Evolutionary conservation across 2,113 vertebrate species (phyloP).

Genomic region (Tachuris rubrigastra): DNA sequence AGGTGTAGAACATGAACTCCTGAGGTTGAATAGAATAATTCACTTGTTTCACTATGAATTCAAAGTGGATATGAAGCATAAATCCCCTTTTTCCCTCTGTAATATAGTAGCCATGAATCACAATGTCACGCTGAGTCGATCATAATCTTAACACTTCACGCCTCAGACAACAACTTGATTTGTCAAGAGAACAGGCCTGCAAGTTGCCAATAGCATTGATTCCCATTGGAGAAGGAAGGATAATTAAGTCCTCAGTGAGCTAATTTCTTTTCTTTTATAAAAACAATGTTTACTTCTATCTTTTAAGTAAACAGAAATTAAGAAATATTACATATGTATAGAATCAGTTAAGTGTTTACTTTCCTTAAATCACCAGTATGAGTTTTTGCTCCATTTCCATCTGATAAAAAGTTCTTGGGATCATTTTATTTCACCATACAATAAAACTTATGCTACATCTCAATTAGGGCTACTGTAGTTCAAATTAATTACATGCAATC

Average conservation of each 20-base stretch:
- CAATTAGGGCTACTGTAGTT: slow-evolving; percentile 14
- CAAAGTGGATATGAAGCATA: slow-evolving; percentile 74
- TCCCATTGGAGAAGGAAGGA: slow-evolving; percentile 66
- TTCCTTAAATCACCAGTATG: background rate
- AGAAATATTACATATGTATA: background rate
- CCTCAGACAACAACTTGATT: slow-evolving; percentile 83
- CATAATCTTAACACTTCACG: slow-evolving; percentile 79
- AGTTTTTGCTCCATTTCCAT: background rate
- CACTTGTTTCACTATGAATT: slow-evolving; percentile 76
- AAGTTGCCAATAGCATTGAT: slow-evolving; percentile 72
- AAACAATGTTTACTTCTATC: slow-evolving; percentile 18
- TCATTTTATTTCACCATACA: background rate
- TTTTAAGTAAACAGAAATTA: slow-evolving; percentile 38
- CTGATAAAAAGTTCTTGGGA: background rate
- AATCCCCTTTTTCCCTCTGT: slow-evolving; percentile 71
- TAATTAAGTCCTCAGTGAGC: slow-evolving; percentile 73
- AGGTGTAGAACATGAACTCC: slow-evolving; percentile 66
- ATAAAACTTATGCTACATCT: background rate
- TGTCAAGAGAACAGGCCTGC: slow-evolving; percentile 74
- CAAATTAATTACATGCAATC: background rate
- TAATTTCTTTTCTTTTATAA: slow-evolving; percentile 70
- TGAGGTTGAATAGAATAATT: slow-evolving; percentile 69
- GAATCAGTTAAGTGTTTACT: background rate
- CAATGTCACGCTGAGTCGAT: slow-evolving; percentile 73
- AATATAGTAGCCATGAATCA: slow-evolving; percentile 76